Base-by-base conservation (phyloP, 2,888 invertebrate species). In the Microctonus hyperodae region DNA sequence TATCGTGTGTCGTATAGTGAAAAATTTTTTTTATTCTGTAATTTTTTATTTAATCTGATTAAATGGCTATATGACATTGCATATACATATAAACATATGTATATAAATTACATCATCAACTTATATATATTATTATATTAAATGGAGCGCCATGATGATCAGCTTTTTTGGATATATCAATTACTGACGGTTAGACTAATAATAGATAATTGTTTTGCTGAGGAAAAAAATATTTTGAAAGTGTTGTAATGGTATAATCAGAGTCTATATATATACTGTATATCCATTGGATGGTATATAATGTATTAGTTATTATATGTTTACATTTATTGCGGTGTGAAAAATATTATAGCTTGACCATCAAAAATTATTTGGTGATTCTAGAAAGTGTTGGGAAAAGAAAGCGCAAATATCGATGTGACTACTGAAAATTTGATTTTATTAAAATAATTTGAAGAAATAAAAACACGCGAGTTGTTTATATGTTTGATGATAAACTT, bases 401-500 rank as follows among this genome's bases (percentile, higher is more conserved):
- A n/a, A n/a, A n/a, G n/a, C n/a, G n/a, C n/a, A n/a, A n/a, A n/a
- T n/a, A n/a, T 59, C 48, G 44, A 25, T 51, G 53, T 53, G 9
- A 33, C 31, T 37, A 37, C 6, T 53, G 22, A 62, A 55, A 66
- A 68, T 69, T 68, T 70, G 62, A 68, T 61, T 57, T 22, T 44
- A 28, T 25, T n/a, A 48, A 58, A 48, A 68, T 73, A 73, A 73
- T 66, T n/a, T n/a, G n/a, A n/a, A n/a, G n/a, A n/a, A n/a, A n/a
- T n/a, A n/a, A n/a, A n/a, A n/a, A 70, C 72, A 70, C 73, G 70
- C 72, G 70, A 72, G 72, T 73, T 28, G 7, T n/a, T n/a, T 28
- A 28, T 28, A 28, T 28, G 28, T 28, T n/a, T n/a, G n/a, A n/a
- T n/a, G n/a, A n/a, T n/a, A n/a, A n/a, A n/a, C n/a, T n/a, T n/a